Conservation (phyloP, 2,888 invertebrate genomes). For the Phyto melanocephala region DNA sequence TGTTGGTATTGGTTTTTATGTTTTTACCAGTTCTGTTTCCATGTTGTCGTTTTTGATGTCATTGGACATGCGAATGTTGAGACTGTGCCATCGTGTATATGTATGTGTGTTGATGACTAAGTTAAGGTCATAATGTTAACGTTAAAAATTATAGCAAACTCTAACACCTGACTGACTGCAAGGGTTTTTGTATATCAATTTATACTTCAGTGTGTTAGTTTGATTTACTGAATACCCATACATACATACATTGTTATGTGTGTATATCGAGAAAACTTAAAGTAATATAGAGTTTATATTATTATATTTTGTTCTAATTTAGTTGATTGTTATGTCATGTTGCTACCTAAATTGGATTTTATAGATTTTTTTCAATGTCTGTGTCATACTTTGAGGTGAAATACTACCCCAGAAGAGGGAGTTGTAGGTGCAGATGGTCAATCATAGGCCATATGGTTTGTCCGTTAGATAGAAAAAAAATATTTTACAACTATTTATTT, state of each 20-base stretch:
- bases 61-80: background rate
- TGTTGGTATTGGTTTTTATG: background rate
- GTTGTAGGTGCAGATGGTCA: background rate
- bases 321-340: constrained; percentile 55
- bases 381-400: background rate
- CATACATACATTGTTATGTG: no score
- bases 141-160: constrained; percentile 52
- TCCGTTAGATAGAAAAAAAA: background rate
- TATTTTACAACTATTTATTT: constrained; percentile 15
- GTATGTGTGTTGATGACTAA: constrained; percentile 28
- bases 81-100: background rate
- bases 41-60: background rate
- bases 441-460: background rate
- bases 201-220: background rate
- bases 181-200: background rate
- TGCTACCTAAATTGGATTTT: constrained; percentile 57
- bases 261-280: no score
- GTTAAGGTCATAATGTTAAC: constrained; percentile 56
- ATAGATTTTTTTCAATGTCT: constrained; percentile 34
- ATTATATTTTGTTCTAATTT: constrained; percentile 9
- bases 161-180: constrained; percentile 64
- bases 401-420: background rate
- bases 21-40: background rate
- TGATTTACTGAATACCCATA: background rate
- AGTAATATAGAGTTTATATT: constrained; percentile 24